A percentile compares a stretch with the other conserved stretches of the same genome.
These are phyloP conservation scores for Leucophora obtusa DNA, from an alignment of 2,888 invertebrate genomes.

Conservation along the genomic window DNA sequence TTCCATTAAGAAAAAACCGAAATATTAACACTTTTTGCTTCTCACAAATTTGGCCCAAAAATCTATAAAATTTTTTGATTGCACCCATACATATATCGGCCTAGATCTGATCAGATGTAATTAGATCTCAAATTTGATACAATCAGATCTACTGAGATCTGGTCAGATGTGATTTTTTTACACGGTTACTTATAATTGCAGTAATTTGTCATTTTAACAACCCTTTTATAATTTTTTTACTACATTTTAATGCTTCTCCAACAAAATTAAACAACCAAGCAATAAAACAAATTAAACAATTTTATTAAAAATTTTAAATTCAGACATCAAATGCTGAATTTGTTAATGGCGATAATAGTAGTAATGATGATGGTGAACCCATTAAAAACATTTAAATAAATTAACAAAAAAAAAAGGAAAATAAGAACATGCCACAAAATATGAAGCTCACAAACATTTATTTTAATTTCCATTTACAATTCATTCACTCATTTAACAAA, in stretches of 20 bases:
- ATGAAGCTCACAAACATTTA: conserved; percentile 5
- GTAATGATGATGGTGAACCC: conserved; percentile 16
- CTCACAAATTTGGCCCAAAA: too few relatives aligned
- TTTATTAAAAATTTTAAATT: background rate
- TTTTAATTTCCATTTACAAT: conserved; percentile 22
- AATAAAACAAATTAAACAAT: background rate
- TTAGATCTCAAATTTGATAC: too few relatives aligned
- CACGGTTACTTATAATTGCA: too few relatives aligned
- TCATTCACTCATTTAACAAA: conserved; percentile 7
- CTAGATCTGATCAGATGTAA: too few relatives aligned
- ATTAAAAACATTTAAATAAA: conserved; percentile 29
- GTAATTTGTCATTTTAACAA: too few relatives aligned
- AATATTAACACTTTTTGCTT: too few relatives aligned
- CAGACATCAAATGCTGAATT: conserved; percentile 1
- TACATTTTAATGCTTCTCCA: background rate
- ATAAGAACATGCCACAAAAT: conserved; percentile 19
- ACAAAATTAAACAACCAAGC: background rate
- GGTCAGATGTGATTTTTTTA: too few relatives aligned
- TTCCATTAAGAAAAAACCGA: too few relatives aligned
- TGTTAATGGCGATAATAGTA: background rate
- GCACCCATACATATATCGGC: too few relatives aligned
- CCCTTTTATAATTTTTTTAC: too few relatives aligned
- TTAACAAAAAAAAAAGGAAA: background rate
- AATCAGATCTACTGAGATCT: too few relatives aligned
- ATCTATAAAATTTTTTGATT: too few relatives aligned